A percentile compares a stretch with the other conserved stretches of the same genome.
These are phyloP conservation scores for Darwinula stevensoni DNA, from an alignment of 2,888 invertebrate species.

Conservation along the genomic window DNA sequence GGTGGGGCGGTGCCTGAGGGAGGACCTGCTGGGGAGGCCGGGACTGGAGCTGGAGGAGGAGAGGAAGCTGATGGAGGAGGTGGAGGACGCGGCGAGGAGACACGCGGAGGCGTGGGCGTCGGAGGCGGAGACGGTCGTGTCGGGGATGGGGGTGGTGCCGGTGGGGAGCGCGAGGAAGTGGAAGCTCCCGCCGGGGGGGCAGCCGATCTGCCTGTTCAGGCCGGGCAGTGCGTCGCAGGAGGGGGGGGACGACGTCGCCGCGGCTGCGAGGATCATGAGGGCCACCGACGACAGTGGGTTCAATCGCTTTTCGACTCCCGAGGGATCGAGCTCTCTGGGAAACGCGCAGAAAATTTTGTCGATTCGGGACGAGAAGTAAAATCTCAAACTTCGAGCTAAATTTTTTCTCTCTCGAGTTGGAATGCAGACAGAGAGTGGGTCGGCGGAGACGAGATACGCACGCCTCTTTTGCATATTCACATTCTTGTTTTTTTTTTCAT, in stretches of 20 bases:
- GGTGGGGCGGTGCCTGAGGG: conserved; percentile 34
- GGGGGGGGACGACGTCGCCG: conserved; percentile 21
- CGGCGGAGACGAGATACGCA: too few species aligned
- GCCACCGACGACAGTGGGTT: conserved; percentile 33
- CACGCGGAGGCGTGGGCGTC: not conserved
- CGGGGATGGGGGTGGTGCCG: conserved; percentile 18
- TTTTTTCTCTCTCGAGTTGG: too few species aligned
- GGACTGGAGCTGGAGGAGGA: conserved; percentile 33
- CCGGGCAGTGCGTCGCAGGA: not conserved
- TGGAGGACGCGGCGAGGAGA: conserved; percentile 25
- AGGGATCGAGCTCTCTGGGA: too few species aligned
- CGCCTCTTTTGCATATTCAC: too few species aligned
- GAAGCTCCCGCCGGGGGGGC: conserved; percentile 35
- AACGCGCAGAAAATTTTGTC: too few species aligned
- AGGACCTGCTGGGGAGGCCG: conserved; percentile 31
- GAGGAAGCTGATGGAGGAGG: conserved; percentile 33
- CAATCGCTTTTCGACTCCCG: conserved; percentile 1
- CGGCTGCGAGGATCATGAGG: conserved; percentile 23
- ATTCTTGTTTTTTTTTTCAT: too few species aligned
- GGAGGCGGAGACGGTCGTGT: not conserved
- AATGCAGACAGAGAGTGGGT: too few species aligned
- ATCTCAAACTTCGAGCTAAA: too few species aligned
- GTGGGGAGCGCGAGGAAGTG: conserved; percentile 34
- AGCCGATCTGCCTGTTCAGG: conserved; percentile 30
- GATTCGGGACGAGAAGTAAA: too few species aligned